Evolutionary conservation across 2,113 vertebrate species (phyloP).

Genomic region (Oostethus manadensis): DNA sequence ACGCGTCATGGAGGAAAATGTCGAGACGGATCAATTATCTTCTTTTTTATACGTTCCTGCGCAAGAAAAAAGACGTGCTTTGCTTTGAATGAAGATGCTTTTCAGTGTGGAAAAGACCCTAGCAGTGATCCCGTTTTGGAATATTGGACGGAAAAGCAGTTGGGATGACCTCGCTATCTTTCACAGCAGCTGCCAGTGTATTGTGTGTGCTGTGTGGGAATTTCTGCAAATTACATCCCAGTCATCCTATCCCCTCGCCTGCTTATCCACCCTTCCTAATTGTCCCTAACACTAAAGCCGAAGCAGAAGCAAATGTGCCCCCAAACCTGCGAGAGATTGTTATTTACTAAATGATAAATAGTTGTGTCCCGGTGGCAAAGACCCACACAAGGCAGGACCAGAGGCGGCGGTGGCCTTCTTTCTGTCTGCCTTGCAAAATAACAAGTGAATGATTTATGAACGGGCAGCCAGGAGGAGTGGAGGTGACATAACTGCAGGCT

Average conservation of each 20-base stretch:
- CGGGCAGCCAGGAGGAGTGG: slow-evolving; percentile 23
- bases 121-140: background rate
- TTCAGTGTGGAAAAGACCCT: background rate
- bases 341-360: slow-evolving; percentile 33
- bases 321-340: slow-evolving; percentile 37
- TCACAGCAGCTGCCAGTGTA: slow-evolving; percentile 45
- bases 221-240: slow-evolving; percentile 37
- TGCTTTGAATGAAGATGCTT: background rate
- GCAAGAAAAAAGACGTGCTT: background rate
- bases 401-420: background rate
- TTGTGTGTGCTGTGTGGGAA: slow-evolving; percentile 1
- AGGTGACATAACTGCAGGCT: slow-evolving; percentile 45
- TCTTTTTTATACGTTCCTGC: too few species aligned
- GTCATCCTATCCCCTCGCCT: slow-evolving; percentile 11
- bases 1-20: too few species aligned
- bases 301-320: slow-evolving; percentile 23
- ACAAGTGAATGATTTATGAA: slow-evolving; percentile 60
- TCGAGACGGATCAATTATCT: too few species aligned
- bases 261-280: slow-evolving; percentile 45
- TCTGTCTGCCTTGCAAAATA: background rate
- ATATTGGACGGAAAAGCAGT: background rate
- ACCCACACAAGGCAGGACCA: background rate
- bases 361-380: slow-evolving; percentile 24
- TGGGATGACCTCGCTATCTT: slow-evolving; percentile 53
- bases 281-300: slow-evolving; percentile 36